These are phyloP conservation scores for Protomyctophum bolini DNA, from an alignment of 2,113 vertebrate species.

Conservation along the genomic window DNA sequence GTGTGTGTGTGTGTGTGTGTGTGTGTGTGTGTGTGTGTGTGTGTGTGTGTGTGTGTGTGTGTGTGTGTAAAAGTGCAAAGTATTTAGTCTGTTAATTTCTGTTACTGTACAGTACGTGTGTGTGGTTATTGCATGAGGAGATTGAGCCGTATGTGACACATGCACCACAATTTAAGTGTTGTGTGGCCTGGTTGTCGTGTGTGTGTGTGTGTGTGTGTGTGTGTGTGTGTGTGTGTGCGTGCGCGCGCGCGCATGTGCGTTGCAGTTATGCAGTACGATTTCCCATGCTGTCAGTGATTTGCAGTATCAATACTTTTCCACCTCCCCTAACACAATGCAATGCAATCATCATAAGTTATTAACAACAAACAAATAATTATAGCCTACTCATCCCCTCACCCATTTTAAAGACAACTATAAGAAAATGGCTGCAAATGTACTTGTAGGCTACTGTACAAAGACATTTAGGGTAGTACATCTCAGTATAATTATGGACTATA, in stretches of 20 bases:
- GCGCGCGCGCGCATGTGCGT: neutral
- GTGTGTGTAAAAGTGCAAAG: neutral
- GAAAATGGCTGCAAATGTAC: neutral
- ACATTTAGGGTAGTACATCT: neutral
- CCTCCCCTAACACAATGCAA: neutral
- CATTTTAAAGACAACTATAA: neutral
- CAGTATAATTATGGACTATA: neutral
- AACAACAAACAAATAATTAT: neutral
- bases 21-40: slow-evolving; percentile 3
- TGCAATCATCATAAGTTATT: neutral
- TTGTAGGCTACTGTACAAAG: neutral
- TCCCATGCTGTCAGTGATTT: neutral
- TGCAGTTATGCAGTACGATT: neutral
- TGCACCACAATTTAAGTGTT: neutral
- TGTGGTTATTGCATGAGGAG: neutral
- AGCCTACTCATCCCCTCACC: neutral
- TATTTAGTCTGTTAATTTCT: too few relatives aligned
- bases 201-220: neutral
- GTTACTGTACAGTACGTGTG: neutral
- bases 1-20: neutral
- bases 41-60: slow-evolving; percentile 13
- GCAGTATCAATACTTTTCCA: neutral
- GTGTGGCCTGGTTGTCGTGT: neutral
- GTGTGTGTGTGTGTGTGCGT: neutral
- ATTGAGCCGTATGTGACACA: neutral